Evolutionary conservation across 2,113 vertebrate genomes (phyloP), one percentile per base, ranked within the genome.

Genomic region (Orcinus orca): DNA sequence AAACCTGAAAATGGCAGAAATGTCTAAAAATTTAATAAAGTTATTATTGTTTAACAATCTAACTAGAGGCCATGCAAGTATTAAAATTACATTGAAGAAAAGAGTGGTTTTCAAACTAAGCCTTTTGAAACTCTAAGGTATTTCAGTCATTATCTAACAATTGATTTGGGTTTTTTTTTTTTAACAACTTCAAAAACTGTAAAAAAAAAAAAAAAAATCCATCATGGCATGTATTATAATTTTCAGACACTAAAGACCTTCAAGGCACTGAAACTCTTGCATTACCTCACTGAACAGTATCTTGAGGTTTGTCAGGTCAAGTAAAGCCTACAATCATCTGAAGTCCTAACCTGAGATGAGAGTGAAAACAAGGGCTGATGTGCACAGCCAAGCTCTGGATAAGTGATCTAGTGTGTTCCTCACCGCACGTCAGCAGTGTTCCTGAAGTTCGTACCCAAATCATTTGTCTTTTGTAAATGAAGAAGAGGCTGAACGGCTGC

Each of bases 391-490:
- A 41, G 10, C 14, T 70, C 53, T 44, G 26, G n/a, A 31, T 2
- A 36, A 33, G 71, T 0, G 11, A 29, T 4, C 0, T 8, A 33
- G 47, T 1, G 55, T 11, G 80, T 3, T 6, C 18, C 44, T 18
- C 33, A n/a, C 25, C 70, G 14, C 5, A 20, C 0, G 11, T 1
- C 8, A 23, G 38, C 55, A 33, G 50, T 7, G 6, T 8, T 53
- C 84, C 67, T 6, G 2, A 26, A 18, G 76, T 1, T 20, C 29
- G n/a, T 0, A 4, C 31, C 55, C 58, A 23, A 31, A 15, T 1
- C 50, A 26, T 13, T 0, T 38, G 4, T 2, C 18, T 18, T 47
- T 8, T 50, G 44, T 23, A 44, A 63, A 31, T 0, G 1, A 58
- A 55, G 21, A 33, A 36, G n/a, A 58, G 36, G 25, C 14, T 31